Evolutionary conservation across 2,113 vertebrate genomes (phyloP).

Genomic region (Nyctereutes procyonoides): DNA sequence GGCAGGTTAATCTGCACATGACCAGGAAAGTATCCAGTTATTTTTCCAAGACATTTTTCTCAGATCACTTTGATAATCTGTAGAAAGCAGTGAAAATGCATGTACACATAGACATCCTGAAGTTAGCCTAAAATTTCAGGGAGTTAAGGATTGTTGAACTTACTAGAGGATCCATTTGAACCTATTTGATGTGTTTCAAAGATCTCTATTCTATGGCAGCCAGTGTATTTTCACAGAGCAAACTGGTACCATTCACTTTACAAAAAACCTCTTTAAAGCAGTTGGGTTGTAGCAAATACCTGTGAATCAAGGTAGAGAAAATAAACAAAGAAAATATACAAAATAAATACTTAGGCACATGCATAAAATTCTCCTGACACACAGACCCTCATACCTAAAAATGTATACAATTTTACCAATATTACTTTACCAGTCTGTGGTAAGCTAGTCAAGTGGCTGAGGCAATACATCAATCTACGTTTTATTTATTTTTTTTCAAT

Average conservation of each 20-base stretch:
- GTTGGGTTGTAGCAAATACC: background rate
- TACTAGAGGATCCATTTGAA: background rate
- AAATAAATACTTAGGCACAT: background rate
- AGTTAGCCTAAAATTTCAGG: background rate
- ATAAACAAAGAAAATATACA: background rate
- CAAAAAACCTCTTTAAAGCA: background rate
- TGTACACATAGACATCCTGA: background rate
- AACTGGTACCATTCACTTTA: background rate
- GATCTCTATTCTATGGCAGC: background rate
- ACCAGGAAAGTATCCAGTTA: background rate
- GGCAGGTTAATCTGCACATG: background rate
- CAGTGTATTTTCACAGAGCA: background rate
- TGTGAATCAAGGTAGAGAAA: background rate
- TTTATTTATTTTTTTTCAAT: background rate
- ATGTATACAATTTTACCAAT: background rate
- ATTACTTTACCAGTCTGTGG: background rate
- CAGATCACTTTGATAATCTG: background rate
- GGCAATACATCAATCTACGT: background rate
- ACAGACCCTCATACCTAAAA: background rate
- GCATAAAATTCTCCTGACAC: background rate
- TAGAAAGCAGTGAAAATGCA: background rate
- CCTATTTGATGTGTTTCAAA: background rate
- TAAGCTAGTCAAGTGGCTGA: background rate
- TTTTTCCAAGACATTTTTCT: conserved; percentile 2
- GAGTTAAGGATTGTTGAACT: background rate